Percentiles rank a stretch among this genome's conserved stretches.
phyloP scores from a whole-genome alignment of 1,140 invertebrate genomes.

The Melanaphis sacchari region DNA sequence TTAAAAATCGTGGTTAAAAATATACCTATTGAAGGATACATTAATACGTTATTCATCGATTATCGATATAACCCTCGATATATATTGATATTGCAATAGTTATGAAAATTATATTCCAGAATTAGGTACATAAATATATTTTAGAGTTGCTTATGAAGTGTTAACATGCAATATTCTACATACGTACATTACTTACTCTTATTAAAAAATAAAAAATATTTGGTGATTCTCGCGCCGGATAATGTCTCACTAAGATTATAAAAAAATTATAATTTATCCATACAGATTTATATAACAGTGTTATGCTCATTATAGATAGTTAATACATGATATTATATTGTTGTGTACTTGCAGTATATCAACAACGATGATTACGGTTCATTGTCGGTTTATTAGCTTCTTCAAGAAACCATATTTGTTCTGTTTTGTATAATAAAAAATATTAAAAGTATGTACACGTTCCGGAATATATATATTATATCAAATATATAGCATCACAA shows the following conservation, averaged over 20 bases:
- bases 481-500: conserved; percentile 3
- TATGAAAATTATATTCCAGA: no score
- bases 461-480: neutral
- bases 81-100: neutral
- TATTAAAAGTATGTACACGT: conserved; percentile 28
- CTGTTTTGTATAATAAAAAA: conserved; percentile 33
- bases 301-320: no score
- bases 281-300: neutral
- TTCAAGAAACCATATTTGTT: conserved; percentile 47
- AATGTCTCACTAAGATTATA: neutral
- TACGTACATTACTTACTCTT: no score
- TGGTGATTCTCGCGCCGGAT: neutral
- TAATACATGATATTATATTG: neutral
- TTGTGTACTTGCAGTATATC: no score
- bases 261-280: neutral
- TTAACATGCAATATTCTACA: no score
- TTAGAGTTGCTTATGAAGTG: neutral
- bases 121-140: neutral
- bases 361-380: conserved; percentile 36
- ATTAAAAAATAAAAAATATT: neutral
- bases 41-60: no score
- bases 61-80: neutral
- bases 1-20: no score
- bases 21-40: no score
- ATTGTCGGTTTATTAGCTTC: conserved; percentile 49